A percentile compares a stretch with the other conserved stretches of the same genome.
phyloP scores from a whole-genome alignment of 2,797 vertebrate genomes.

The Sebastes miniatus region DNA sequence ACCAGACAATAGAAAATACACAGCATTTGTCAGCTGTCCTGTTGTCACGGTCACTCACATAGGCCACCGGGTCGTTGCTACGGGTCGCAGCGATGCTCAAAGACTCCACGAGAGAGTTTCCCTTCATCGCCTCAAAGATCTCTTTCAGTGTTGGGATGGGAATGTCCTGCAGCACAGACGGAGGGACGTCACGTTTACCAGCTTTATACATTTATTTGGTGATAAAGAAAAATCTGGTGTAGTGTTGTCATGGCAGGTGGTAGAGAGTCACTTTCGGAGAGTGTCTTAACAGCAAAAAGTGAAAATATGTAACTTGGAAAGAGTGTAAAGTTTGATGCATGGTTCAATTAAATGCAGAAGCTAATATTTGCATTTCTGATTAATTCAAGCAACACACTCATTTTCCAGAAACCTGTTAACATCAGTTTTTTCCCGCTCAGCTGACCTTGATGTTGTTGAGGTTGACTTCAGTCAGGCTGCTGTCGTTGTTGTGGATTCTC shows the following conservation, averaged over 20 bases:
- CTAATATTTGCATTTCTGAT: background rate
- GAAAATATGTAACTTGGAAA: background rate
- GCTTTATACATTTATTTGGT: background rate
- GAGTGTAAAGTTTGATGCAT: background rate
- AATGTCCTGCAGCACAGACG: slow-evolving; percentile 85
- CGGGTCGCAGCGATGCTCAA: slow-evolving; percentile 93
- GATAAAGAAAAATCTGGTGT: background rate
- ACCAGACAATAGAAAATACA: no score
- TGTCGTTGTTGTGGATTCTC: slow-evolving; percentile 88
- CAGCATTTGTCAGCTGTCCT: background rate
- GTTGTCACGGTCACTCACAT: slow-evolving; percentile 52
- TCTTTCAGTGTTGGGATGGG: slow-evolving; percentile 89
- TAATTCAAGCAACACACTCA: no score
- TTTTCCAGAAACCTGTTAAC: no score
- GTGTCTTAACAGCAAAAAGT: no score
- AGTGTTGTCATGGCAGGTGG: background rate
- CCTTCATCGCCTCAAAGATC: slow-evolving; percentile 91
- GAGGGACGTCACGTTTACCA: background rate
- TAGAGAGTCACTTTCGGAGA: background rate
- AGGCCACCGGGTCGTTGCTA: slow-evolving; percentile 90
- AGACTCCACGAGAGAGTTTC: slow-evolving; percentile 87
- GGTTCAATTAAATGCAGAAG: background rate
- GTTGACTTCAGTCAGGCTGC: slow-evolving; percentile 89
- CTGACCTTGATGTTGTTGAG: slow-evolving; percentile 96
- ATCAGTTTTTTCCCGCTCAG: background rate